A percentile compares a stretch with the other conserved stretches of the same genome.
These are phyloP conservation scores for Sogatella furcifera DNA, from an alignment of 1,140 invertebrate species.

Conservation along the genomic window DNA sequence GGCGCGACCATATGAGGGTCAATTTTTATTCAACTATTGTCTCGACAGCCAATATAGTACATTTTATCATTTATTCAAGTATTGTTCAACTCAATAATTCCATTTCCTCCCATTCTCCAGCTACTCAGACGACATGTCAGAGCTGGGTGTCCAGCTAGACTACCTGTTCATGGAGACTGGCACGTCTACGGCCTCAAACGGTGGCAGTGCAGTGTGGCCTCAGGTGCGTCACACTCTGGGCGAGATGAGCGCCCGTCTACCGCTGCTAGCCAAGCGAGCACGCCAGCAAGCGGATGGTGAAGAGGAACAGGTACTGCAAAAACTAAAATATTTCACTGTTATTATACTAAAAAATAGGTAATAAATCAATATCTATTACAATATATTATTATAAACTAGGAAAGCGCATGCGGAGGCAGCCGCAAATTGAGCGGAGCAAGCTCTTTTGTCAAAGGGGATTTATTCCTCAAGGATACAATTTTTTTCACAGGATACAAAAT, in stretches of 20 bases:
- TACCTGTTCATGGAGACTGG: constrained; percentile 29
- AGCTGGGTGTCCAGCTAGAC: constrained; percentile 37
- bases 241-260: not conserved
- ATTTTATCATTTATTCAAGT: not conserved
- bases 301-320: not conserved
- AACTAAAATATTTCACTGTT: too few species aligned
- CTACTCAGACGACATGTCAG: constrained; percentile 48
- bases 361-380: too few species aligned
- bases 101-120: constrained; percentile 11
- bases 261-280: not conserved
- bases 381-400: too few species aligned
- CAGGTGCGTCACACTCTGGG: not conserved
- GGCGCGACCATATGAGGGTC: too few species aligned
- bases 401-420: too few species aligned
- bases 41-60: too few species aligned
- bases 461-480: too few species aligned
- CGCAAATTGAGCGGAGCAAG: too few species aligned
- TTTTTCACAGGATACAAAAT: too few species aligned
- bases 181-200: constrained; percentile 44
- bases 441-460: too few species aligned
- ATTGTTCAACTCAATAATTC: not conserved
- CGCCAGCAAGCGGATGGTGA: not conserved
- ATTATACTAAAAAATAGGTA: too few species aligned
- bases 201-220: not conserved
- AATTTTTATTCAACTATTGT: too few species aligned